A percentile compares a stretch with the other conserved stretches of the same genome.
Conservation (phyloP, 2,797 vertebrate genomes). For the Sebastes kiyomatsui region DNA sequence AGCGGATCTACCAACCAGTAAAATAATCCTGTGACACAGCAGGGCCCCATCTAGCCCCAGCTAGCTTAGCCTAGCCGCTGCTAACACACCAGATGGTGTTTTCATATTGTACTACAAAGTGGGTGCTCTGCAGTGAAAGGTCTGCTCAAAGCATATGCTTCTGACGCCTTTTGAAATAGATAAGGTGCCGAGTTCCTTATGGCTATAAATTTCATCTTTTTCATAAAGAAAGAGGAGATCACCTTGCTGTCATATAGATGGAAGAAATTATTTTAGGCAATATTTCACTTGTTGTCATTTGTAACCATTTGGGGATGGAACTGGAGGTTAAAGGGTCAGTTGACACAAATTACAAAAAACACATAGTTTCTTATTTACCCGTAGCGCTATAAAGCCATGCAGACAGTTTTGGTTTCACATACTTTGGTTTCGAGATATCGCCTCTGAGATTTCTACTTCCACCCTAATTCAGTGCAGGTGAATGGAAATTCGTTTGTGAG, state of each 20-base stretch:
- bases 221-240: not conserved
- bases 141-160: constrained; percentile 82
- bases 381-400: not conserved
- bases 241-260: not conserved
- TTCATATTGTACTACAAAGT: constrained; percentile 83
- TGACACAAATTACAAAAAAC: not conserved
- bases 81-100: constrained; percentile 86
- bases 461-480: not conserved
- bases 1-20: constrained; percentile 70
- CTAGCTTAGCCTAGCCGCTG: constrained; percentile 71
- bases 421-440: not conserved
- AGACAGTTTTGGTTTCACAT: not conserved
- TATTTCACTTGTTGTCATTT: not conserved
- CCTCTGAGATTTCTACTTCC: not conserved
- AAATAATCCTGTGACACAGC: constrained; percentile 82
- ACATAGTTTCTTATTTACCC: not conserved
- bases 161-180: constrained; percentile 70
- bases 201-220: constrained; percentile 13
- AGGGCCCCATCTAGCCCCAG: constrained; percentile 63
- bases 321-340: not conserved
- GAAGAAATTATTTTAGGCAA: not conserved
- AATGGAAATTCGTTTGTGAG: fast-evolving
- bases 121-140: constrained; percentile 78
- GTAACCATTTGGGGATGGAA: not conserved
- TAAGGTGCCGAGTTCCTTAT: constrained; percentile 54